Base-by-base conservation (phyloP, 1,140 invertebrate species). In the Leptopilina boulardi region DNA sequence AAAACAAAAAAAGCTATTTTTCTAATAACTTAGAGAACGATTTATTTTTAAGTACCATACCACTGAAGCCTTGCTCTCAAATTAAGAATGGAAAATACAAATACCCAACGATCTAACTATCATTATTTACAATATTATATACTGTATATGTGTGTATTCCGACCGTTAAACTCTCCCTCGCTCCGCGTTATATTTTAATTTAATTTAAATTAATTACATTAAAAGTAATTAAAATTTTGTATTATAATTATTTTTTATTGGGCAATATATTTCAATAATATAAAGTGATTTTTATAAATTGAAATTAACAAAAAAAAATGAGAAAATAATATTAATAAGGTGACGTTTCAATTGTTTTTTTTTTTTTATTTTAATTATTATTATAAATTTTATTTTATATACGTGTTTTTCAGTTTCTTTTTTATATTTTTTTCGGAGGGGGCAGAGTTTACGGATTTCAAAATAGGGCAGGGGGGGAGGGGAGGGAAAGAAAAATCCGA, bases 21-120 rank as follows among this genome's bases (percentile, higher is more conserved):
- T 91, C 89, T 91, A 91, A 91, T 91, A 80, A 90, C 87, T 85
- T 87, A 89, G 86, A 89, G 83, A 87, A 85, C 83, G 86, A 89
- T 86, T 87, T 87, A 88, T 87, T 90, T 90, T 89, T 89, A 91
- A 88, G 86, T 80, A 77, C 71, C 70, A 86, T 87, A 91, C 90
- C 90, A 91, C 89, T 89, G 87, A 91, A 91, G 89, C 89, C 89
- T 91, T 91, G 89, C 89, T 91, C 90, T 91, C 86, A 87, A 30
- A 66, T n/a, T 66, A 66, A 66, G 59, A 66, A 30, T 6, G 59
- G 18, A 51, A 66, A 66, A 66, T 66, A 66, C 56, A 59, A 59
- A 59, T 59, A 59, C 21, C 23, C 26, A 30, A 66, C 59, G 59
- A 66, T 66, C 26, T 21, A 56, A n/a, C 83, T 86, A 79, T 56